Evolutionary conservation across 2,888 invertebrate genomes (phyloP).

Genomic region (Danaus chrysippus): DNA sequence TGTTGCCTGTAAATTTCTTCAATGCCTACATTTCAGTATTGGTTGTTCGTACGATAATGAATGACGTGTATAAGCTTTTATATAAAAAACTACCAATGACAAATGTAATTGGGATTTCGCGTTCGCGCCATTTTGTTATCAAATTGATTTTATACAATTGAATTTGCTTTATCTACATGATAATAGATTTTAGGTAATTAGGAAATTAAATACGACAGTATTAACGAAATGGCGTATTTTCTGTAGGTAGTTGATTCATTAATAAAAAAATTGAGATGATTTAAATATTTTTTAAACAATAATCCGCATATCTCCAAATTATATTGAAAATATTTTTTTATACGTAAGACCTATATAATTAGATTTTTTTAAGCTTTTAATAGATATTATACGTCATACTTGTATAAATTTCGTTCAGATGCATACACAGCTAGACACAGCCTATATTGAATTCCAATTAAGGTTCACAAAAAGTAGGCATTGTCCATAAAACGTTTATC

Average conservation of each 20-base stretch:
- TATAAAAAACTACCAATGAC: slow-evolving; percentile 6
- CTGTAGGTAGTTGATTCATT: no score
- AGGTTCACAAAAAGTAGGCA: slow-evolving; percentile 21
- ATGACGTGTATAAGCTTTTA: slow-evolving; percentile 38
- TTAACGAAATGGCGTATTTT: neutral
- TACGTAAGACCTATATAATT: no score
- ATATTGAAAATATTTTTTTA: no score
- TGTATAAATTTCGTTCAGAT: no score
- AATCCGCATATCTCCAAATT: no score
- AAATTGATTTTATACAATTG: neutral
- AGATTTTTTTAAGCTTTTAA: no score
- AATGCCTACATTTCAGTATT: slow-evolving; percentile 13
- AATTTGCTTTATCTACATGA: slow-evolving; percentile 4
- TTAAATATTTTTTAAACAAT: no score
- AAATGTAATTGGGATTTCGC: no score
- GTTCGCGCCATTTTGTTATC: neutral
- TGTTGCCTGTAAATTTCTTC: neutral
- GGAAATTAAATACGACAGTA: neutral
- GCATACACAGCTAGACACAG: no score
- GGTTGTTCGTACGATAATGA: slow-evolving; percentile 30
- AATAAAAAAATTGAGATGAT: no score
- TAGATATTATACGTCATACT: no score
- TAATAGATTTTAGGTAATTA: neutral
- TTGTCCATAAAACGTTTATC: slow-evolving; percentile 34
- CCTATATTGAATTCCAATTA: slow-evolving; percentile 23